Evolutionary conservation across 2,888 invertebrate genomes (phyloP), one percentile per base, ranked within the genome.

Genomic region (Gryllus longicercus): DNA sequence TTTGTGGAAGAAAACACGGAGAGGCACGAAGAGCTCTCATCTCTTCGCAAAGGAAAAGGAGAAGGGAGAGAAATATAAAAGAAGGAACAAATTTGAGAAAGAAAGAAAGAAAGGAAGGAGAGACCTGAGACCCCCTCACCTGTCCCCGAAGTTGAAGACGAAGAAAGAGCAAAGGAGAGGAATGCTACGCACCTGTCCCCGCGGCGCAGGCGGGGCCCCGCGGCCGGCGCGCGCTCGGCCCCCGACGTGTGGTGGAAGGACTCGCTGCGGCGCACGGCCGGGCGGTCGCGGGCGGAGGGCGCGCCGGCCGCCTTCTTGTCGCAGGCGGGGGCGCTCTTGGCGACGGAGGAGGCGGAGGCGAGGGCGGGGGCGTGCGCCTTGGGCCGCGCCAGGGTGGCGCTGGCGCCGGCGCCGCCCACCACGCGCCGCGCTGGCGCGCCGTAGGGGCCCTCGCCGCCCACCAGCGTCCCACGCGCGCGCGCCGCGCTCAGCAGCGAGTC

Each of bases 401-500:
- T 81, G 2, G 10, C 38, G 49, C 16, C 18, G n/a, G n/a, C 50
- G 18, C 16, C 50, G 11, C 18, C 18, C 18, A 50, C 49, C 49
- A 18, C 23, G n/a, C 49, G 18, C 16, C 38, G 38, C 14, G 16
- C 5, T 2, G 75, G 50, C 50, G 49, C n/a, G 75, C 75, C 74
- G 49, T 50, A 79, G 76, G 21, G 18, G 49, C 78, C 23, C 76
- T 51, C 21, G 50, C 75, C 50, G 51, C 38, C 38, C 18, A n/a
- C 18, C 14, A 77, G 77, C 38, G 77, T 11, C 18, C 38, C 50
- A 5, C 50, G 77, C 16, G n/a, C 77, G 16, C 77, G n/a, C 14
- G 77, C 77, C 18, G 77, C 77, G 50, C 77, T 93, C 14, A 93
- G 86, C 76, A 93, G 86, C 0, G 93, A 93, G 85, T 93, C 93